phyloP scores from a whole-genome alignment of 2,797 vertebrate species.

The Mormyrops attenuatus region DNA sequence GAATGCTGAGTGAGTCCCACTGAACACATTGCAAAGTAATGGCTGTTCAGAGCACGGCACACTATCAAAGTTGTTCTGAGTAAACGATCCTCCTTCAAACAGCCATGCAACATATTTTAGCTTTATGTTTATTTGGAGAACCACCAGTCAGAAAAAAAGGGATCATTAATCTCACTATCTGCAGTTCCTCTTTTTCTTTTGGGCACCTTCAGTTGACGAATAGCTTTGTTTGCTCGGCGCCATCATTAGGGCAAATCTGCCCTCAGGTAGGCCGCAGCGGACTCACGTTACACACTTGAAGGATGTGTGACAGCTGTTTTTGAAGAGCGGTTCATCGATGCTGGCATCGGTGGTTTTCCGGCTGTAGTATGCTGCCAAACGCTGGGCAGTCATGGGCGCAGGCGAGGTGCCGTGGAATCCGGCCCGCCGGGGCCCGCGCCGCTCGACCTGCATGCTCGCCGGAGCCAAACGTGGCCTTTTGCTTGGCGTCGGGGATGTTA shows the following conservation, averaged over 20 bases:
- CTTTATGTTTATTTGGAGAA: conserved; percentile 13
- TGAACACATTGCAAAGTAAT: conserved; percentile 19
- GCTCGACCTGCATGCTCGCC: neutral
- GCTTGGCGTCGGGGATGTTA: neutral
- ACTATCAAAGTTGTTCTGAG: conserved; percentile 19
- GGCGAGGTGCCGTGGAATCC: neutral
- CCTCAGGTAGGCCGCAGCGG: neutral
- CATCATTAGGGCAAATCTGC: neutral
- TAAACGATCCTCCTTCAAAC: conserved; percentile 17
- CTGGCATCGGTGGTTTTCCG: neutral
- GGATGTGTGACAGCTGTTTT: neutral
- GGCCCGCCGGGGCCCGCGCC: neutral
- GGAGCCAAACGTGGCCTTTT: neutral
- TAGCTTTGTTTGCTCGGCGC: conserved; percentile 28
- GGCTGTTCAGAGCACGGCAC: neutral
- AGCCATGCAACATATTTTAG: conserved; percentile 2
- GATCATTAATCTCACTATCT: conserved; percentile 25
- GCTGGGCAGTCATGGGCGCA: neutral
- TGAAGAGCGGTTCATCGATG: neutral
- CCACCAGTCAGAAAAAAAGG: neutral
- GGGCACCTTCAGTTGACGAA: conserved; percentile 14
- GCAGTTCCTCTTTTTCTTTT: neutral
- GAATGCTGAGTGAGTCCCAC: conserved; percentile 13
- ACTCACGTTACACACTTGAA: neutral
- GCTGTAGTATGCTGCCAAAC: neutral